These are phyloP conservation scores for Zaprionus lachaisei DNA, from an alignment of 1,140 invertebrate species.

Conservation along the genomic window DNA sequence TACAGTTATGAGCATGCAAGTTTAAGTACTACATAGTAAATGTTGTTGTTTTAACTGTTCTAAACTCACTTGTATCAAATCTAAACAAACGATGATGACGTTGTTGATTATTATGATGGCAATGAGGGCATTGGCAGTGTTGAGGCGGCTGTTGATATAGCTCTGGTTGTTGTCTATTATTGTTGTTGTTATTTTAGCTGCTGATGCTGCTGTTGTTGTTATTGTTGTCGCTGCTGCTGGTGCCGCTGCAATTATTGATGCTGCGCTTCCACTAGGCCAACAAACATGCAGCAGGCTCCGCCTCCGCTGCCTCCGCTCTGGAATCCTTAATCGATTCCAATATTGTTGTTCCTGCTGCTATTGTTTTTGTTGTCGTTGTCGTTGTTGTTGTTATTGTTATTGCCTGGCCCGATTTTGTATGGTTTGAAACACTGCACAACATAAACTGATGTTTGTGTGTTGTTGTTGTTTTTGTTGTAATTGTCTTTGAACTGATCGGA, in stretches of 20 bases:
- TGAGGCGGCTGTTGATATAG: conserved; percentile 55
- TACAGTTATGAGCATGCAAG: conserved; percentile 36
- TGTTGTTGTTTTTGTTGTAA: conserved; percentile 20
- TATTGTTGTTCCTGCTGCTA: background rate
- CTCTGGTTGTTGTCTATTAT: conserved; percentile 21
- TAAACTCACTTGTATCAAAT: conserved; percentile 77
- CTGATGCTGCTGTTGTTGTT: conserved; percentile 20
- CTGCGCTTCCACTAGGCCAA: conserved; percentile 39
- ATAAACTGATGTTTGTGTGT: conserved; percentile 20
- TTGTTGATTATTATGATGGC: conserved; percentile 74
- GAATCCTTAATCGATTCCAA: conserved; percentile 4
- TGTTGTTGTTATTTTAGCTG: conserved; percentile 15
- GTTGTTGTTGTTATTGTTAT: conserved; percentile 5
- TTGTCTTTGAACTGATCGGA: background rate
- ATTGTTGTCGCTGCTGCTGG: conserved; percentile 1
- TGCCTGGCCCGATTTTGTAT: conserved; percentile 3
- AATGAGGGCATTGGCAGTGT: conserved; percentile 78
- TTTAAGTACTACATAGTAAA: conserved; percentile 17
- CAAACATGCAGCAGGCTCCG: conserved; percentile 52
- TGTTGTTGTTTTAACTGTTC: conserved; percentile 47
- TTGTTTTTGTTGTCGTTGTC: background rate
- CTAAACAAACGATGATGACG: conserved; percentile 80
- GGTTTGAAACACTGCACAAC: conserved; percentile 39
- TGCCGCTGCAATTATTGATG: conserved; percentile 18
- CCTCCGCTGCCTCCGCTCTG: conserved; percentile 32